Conservation (phyloP, 2,888 invertebrate genomes). For the Morpho achilles region DNA sequence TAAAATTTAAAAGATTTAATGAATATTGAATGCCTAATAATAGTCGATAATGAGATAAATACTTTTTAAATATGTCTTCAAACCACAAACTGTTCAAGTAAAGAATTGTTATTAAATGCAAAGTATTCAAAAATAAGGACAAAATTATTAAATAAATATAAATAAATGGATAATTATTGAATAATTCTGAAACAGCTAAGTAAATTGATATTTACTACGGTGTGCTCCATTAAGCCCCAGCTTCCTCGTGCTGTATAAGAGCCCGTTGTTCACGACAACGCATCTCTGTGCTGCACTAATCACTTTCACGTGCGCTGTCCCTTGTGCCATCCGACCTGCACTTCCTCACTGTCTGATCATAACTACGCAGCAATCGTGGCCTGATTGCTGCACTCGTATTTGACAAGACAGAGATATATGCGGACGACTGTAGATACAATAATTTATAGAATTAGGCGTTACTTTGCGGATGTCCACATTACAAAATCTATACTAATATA, state of each 20-base stretch:
- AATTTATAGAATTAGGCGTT: neutral
- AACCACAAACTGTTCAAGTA: too few species aligned
- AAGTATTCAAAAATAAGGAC: too few species aligned
- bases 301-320: conserved; percentile 72
- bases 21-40: too few species aligned
- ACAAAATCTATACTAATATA: too few species aligned
- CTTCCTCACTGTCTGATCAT: conserved; percentile 49
- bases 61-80: too few species aligned
- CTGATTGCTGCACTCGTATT: conserved; percentile 5
- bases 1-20: too few species aligned
- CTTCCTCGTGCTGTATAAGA: conserved; percentile 45
- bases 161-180: too few species aligned
- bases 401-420: neutral
- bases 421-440: neutral
- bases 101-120: too few species aligned
- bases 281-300: conserved; percentile 62
- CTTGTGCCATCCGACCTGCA: conserved; percentile 44
- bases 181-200: too few species aligned
- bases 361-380: conserved; percentile 5
- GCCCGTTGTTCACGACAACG: conserved; percentile 58
- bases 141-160: too few species aligned
- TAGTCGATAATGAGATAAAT: too few species aligned
- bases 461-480: neutral
- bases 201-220: neutral
- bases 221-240: conserved; percentile 21